phyloP scores from a whole-genome alignment of 2,113 vertebrate species.

The Aphelocoma coerulescens region DNA sequence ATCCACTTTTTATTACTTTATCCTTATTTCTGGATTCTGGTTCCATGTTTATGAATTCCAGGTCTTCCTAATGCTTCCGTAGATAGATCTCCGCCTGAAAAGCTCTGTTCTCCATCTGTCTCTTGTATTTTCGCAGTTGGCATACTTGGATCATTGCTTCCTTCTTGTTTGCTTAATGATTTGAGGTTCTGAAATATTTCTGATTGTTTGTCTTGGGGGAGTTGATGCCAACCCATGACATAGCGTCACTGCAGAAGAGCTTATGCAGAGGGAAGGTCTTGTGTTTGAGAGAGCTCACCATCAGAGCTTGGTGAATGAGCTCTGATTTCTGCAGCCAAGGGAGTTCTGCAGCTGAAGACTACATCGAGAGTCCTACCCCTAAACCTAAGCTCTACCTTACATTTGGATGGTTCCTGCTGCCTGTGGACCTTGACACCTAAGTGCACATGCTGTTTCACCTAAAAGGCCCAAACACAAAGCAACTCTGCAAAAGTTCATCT shows the following conservation, averaged over 20 bases:
- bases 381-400: not conserved
- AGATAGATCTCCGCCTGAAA: not conserved
- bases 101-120: not conserved
- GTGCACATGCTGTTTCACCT: not conserved
- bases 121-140: not conserved
- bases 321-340: not conserved
- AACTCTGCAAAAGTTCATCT: not conserved
- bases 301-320: not conserved
- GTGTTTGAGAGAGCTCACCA: not conserved
- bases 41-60: not conserved
- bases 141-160: not conserved
- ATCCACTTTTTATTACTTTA: not conserved
- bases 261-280: not conserved
- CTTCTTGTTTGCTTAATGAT: constrained; percentile 7
- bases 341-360: not conserved
- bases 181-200: constrained; percentile 5
- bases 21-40: not conserved
- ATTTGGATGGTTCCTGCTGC: not conserved
- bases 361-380: not conserved
- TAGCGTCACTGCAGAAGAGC: not conserved
- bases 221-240: not conserved
- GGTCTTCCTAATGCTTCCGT: not conserved
- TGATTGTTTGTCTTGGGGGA: not conserved
- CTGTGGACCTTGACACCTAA: not conserved
- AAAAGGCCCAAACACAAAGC: not conserved